These are phyloP conservation scores for Enteromius trimaculatus DNA, from an alignment of 2,797 vertebrate genomes.

Conservation along the genomic window DNA sequence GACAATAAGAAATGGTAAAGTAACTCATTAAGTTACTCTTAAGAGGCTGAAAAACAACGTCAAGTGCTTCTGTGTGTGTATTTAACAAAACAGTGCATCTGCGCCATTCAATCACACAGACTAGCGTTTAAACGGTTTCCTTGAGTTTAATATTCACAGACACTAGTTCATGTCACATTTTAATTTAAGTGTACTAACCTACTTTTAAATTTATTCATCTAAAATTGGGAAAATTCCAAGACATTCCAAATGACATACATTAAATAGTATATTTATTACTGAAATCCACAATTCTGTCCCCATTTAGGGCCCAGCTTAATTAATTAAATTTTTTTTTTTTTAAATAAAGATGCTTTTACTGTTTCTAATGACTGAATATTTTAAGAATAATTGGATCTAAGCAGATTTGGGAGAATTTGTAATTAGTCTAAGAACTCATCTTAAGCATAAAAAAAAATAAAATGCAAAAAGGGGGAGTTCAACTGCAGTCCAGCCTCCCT, in stretches of 20 bases:
- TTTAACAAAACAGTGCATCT: not conserved
- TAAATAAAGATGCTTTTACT: not conserved
- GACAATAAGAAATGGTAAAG: not conserved
- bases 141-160: not conserved
- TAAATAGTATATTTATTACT: not conserved
- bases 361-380: slow-evolving; percentile 27
- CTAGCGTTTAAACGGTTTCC: not conserved
- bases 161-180: not conserved
- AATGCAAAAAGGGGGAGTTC: slow-evolving; percentile 58
- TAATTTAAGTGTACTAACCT: not conserved
- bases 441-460: slow-evolving; percentile 47
- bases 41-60: not conserved
- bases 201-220: not conserved
- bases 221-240: not conserved
- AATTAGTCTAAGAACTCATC: slow-evolving; percentile 46
- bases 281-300: not conserved
- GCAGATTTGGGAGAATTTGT: slow-evolving; percentile 34
- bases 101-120: too few species aligned
- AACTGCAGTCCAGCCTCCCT: slow-evolving; percentile 56
- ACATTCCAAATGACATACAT: not conserved
- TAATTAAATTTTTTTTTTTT: not conserved
- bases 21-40: not conserved
- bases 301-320: not conserved
- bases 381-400: slow-evolving; percentile 45
- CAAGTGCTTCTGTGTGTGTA: not conserved